Evolutionary conservation across 1,140 invertebrate species (phyloP).

Genomic region (Eueides isabella): DNA sequence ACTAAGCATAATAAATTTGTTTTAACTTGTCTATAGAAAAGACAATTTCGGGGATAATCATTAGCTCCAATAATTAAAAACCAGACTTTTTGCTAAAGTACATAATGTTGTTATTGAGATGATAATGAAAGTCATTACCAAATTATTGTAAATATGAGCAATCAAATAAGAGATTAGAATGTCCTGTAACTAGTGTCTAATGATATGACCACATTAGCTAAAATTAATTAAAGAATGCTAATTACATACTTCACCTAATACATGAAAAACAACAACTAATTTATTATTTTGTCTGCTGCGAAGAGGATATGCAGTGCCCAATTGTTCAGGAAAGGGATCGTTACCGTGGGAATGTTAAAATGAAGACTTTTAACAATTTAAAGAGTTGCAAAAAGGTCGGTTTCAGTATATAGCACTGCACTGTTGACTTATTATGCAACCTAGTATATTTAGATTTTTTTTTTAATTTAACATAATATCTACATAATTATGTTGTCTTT

Average conservation of each 20-base stretch:
- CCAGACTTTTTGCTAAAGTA: background rate
- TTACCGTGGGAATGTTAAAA: slow-evolving; percentile 72
- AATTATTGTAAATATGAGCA: slow-evolving; percentile 16
- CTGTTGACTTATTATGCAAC: slow-evolving; percentile 65
- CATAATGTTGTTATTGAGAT: background rate
- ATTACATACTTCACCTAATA: slow-evolving; percentile 2
- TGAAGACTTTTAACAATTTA: slow-evolving; percentile 75
- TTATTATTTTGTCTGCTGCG: slow-evolving; percentile 66
- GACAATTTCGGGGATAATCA: background rate
- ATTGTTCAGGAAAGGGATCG: slow-evolving; percentile 68
- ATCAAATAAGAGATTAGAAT: slow-evolving; percentile 22
- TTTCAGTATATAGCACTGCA: slow-evolving; percentile 49
- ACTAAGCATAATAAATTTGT: background rate
- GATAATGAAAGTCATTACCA: slow-evolving; percentile 4
- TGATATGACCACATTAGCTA: background rate
- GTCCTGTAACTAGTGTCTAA: slow-evolving; percentile 23
- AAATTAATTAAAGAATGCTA: slow-evolving; percentile 14
- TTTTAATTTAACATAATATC: background rate
- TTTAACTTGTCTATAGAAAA: background rate
- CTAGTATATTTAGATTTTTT: slow-evolving; percentile 17
- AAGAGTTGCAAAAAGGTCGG: slow-evolving; percentile 78
- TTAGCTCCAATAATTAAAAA: background rate
- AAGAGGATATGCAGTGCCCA: slow-evolving; percentile 80
- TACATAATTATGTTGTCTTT: slow-evolving; percentile 60
- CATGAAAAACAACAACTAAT: slow-evolving; percentile 40